A percentile compares a stretch with the other conserved stretches of the same genome.
phyloP scores from a whole-genome alignment of 2,888 invertebrate species.

The Belgica antarctica region DNA sequence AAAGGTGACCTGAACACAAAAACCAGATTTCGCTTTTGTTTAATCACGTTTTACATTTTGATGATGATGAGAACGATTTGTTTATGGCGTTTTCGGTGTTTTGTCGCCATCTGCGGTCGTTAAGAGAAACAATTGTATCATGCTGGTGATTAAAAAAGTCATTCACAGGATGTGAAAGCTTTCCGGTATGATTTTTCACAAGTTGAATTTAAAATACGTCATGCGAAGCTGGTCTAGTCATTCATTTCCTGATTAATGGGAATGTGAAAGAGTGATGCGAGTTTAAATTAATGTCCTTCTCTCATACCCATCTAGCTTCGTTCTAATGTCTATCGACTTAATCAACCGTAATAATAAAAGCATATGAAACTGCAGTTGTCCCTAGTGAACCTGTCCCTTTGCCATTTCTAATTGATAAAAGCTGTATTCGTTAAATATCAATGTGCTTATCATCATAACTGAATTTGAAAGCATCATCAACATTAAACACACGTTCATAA shows the following conservation, averaged over 20 bases:
- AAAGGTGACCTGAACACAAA: not conserved
- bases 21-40: no score
- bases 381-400: not conserved
- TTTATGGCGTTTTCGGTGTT: conserved; percentile 2
- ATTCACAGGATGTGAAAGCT: no score
- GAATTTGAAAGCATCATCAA: not conserved
- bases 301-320: not conserved
- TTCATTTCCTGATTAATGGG: no score
- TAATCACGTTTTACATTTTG: not conserved
- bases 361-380: conserved; percentile 4
- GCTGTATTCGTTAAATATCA: conserved; percentile 7
- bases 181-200: no score
- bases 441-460: conserved; percentile 11
- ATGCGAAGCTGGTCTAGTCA: no score
- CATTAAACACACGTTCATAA: not conserved
- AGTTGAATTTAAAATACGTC: no score
- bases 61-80: not conserved
- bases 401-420: not conserved
- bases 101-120: not conserved
- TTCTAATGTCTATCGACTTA: not conserved
- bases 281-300: not conserved
- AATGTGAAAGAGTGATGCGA: no score
- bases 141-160: not conserved
- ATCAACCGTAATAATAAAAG: not conserved
- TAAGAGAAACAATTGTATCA: no score